Evolutionary conservation across 2,888 invertebrate genomes (phyloP), one percentile per base, ranked within the genome.

Genomic region (Melikaiella ostensackeni): DNA sequence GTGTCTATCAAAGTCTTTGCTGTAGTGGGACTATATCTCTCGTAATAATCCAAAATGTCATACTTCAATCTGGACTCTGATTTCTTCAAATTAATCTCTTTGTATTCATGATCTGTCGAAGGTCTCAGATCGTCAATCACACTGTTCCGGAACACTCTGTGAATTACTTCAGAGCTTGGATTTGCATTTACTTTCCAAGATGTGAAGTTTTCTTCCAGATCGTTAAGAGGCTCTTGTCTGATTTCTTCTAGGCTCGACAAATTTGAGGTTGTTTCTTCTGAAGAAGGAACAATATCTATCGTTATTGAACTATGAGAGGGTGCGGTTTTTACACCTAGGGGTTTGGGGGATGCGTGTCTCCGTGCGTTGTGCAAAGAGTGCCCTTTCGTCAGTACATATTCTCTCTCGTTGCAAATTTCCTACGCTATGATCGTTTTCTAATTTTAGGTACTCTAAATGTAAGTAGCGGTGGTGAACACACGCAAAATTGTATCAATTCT

Each of bases 401-500:
- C 66, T 66, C 66, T 66, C 66, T 66, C 46, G 66, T 46, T 66
- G 46, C 66, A 24, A 66, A 66, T 66, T 57, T 9, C 59, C 61
- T 57, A 59, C 59, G 35, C 64, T 66, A 66, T 24, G 66, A 11
- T 46, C 63, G 19, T 78, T 66, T 38, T 74, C 78, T 81, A 80
- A 59, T 62, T 81, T 77, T 73, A 79, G 38, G 76, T 82, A 61
- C 42, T 75, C 77, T 82, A 81, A 76, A 79, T 79, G 79, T 76
- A 75, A 19, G 30, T 74, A 73, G 75, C 75, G 78, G 59, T 81
- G 84, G 86, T 88, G 88, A 91, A 91, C 91, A 91, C 91, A 91
- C 91, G 91, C 91, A 86, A 85, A 88, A 84, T 89, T 87, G 79
- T 88, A 91, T 91, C 91, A 91, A 85, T 91, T 91, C 42, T 76